These are phyloP conservation scores for Manis javanica DNA, from an alignment of 2,797 vertebrate species.

Conservation along the genomic window DNA sequence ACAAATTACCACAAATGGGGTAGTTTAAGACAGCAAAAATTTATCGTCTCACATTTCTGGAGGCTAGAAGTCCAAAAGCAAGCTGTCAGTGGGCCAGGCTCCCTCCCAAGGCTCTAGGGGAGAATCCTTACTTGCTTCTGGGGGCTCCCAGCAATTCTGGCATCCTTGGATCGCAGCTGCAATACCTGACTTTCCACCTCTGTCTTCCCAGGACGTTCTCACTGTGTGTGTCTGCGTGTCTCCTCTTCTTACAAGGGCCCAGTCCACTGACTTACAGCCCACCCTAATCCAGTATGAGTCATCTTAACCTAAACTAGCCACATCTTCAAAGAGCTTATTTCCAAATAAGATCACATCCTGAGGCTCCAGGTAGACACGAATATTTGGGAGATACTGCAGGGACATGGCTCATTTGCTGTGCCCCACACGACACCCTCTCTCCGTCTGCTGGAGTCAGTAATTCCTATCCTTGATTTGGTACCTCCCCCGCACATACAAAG, in stretches of 20 bases:
- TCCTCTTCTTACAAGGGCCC: neutral
- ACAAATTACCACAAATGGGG: no score
- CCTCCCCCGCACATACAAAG: neutral
- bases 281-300: fast-evolving
- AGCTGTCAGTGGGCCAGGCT: fast-evolving
- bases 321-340: neutral
- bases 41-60: neutral
- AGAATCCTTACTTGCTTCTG: fast-evolving
- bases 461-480: neutral
- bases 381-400: no score
- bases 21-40: neutral
- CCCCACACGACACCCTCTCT: fast-evolving
- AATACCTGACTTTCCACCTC: neutral
- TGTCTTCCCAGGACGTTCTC: fast-evolving
- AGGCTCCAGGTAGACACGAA: neutral
- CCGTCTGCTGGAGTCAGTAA: no score
- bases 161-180: fast-evolving
- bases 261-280: neutral
- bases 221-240: neutral
- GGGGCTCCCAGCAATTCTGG: neutral
- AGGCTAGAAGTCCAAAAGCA: neutral
- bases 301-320: neutral
- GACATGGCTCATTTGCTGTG: fast-evolving
- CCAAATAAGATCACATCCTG: neutral
- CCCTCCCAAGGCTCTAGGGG: neutral